These are phyloP conservation scores for Tipula unca DNA, from an alignment of 2,888 invertebrate species.

Conservation along the genomic window DNA sequence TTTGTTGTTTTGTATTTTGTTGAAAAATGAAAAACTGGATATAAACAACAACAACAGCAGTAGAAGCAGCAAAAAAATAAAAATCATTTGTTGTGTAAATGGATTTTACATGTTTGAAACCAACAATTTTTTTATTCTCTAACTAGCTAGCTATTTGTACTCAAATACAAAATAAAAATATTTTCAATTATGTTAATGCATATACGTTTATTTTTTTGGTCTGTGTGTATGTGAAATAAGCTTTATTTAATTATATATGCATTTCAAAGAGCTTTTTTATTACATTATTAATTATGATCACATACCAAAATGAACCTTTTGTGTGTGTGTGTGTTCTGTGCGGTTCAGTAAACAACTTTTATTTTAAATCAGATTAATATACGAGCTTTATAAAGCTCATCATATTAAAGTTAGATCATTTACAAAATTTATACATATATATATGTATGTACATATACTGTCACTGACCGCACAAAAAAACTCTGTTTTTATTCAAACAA, in stretches of 20 bases:
- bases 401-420: not conserved
- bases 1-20: not conserved
- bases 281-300: not conserved
- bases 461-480: not conserved
- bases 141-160: no score
- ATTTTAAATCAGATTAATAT: not conserved
- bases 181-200: slow-evolving; percentile 3
- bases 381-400: not conserved
- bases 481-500: not conserved
- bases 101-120: not conserved
- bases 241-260: not conserved
- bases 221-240: not conserved
- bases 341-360: not conserved
- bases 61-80: not conserved
- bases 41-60: not conserved
- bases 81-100: not conserved
- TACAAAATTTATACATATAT: not conserved
- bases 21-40: not conserved
- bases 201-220: not conserved
- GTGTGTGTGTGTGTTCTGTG: not conserved
- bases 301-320: not conserved
- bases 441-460: not conserved
- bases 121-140: not conserved
- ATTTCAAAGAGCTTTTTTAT: not conserved
- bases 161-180: not conserved